phyloP scores from a whole-genome alignment of 2,797 vertebrate species.

The Chromis chromis region DNA sequence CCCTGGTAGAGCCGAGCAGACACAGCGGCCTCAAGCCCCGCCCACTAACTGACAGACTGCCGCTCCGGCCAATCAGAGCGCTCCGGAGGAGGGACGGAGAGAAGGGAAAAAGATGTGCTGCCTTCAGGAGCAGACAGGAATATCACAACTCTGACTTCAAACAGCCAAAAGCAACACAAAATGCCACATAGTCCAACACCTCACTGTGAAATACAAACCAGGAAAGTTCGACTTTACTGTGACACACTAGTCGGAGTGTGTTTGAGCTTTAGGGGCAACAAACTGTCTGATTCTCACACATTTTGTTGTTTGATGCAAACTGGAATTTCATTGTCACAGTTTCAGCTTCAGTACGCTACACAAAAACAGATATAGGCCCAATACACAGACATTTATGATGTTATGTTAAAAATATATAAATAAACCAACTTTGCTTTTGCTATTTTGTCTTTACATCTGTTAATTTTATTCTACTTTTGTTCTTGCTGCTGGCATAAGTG shows the following conservation, averaged over 20 bases:
- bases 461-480: not conserved
- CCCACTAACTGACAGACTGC: slow-evolving; percentile 64
- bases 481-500: not conserved
- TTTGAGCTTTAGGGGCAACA: too few relatives aligned
- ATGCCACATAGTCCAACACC: not conserved
- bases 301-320: too few relatives aligned
- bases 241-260: not conserved
- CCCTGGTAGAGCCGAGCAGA: slow-evolving; percentile 49
- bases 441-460: not conserved
- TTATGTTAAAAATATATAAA: too few relatives aligned
- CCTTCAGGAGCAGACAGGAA: slow-evolving; percentile 61
- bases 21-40: slow-evolving; percentile 51
- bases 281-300: too few relatives aligned
- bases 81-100: slow-evolving; percentile 16
- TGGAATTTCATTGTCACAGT: too few relatives aligned
- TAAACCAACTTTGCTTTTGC: too few relatives aligned
- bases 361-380: too few relatives aligned
- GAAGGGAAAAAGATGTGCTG: slow-evolving; percentile 27
- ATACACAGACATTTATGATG: too few relatives aligned
- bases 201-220: not conserved
- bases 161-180: not conserved
- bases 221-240: not conserved
- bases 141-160: slow-evolving; percentile 5
- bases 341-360: too few relatives aligned
- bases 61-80: slow-evolving; percentile 62